Percentiles rank a stretch among this genome's conserved stretches.
Evolutionary conservation across 1,140 invertebrate genomes (phyloP).

Genomic region (Drosophila rhopaloa): DNA sequence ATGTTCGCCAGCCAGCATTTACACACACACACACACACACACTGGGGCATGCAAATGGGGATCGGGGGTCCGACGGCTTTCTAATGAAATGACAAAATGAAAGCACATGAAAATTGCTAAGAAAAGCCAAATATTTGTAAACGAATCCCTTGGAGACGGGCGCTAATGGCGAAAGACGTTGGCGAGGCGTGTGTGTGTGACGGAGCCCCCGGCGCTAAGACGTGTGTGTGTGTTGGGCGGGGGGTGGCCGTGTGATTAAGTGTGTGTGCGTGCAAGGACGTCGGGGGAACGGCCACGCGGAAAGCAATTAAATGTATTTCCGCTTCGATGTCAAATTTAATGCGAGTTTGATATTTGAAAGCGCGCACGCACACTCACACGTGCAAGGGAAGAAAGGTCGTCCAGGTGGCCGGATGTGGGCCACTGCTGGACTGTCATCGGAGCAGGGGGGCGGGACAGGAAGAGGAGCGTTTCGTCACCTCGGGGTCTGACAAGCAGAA

Average conservation of each 20-base stretch:
- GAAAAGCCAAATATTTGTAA: constrained; percentile 68
- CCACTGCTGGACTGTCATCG: constrained; percentile 55
- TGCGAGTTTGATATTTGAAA: constrained; percentile 78
- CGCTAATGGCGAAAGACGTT: constrained; percentile 67
- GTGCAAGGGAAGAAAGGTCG: constrained; percentile 13
- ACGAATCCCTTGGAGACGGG: constrained; percentile 46
- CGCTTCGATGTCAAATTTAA: constrained; percentile 79
- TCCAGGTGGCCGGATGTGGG: constrained; percentile 12
- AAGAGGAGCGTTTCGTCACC: constrained; percentile 51
- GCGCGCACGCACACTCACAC: constrained; percentile 49
- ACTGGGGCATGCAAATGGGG: constrained; percentile 4
- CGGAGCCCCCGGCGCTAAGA: constrained; percentile 1
- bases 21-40: constrained; percentile 2
- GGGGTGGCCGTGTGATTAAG: neutral
- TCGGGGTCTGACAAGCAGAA: constrained; percentile 58
- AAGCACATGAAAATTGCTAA: constrained; percentile 61
- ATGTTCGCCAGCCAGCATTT: constrained; percentile 2
- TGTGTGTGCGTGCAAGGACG: constrained; percentile 7
- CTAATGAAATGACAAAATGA: constrained; percentile 71
- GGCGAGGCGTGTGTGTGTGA: constrained; percentile 25
- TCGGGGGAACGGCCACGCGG: constrained; percentile 20
- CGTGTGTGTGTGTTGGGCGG: constrained; percentile 3
- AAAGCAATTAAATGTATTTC: constrained; percentile 82
- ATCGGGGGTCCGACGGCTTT: constrained; percentile 22
- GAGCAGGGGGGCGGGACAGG: neutral